Evolutionary conservation across 53 echinoderm and acorn worm genomes (phyloP), one percentile per base, ranked within the genome.

Genomic region (Echinometra lucunter): DNA sequence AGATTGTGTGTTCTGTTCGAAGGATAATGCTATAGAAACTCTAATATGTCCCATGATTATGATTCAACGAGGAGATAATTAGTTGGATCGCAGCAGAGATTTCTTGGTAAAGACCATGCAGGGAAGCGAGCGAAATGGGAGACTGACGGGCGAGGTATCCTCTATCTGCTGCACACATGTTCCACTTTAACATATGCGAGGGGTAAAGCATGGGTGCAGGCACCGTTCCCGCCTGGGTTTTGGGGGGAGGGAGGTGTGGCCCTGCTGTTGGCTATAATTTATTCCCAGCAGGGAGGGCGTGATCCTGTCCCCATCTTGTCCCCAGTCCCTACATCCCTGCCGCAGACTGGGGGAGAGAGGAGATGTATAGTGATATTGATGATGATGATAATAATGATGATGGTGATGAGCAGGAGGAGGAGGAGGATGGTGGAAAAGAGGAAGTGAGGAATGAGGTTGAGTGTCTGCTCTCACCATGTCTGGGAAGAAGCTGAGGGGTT

Each of bases 101-200:
- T 91, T 91, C 91, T 28, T 44, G 45, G 91, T 91, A 91, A 91
- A 67, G 45, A n/a, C 91, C 70, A 91, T n/a, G 91, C 91, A 45
- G 91, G 69, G 91, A 91, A 45, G 91, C 67, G 40, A 69, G 28
- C 69, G 27, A 66, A 66, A 69, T 23, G 66, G 88, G 88, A 49
- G 49, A 66, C 91, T 91, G 91, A 91, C 91, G 91, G 91, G 69
- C 45, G 63, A 60, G 91, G 21, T 60, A 60, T 60, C 57, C 45
- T 12, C 69, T 91, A 91, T 91, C 91, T 91, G 91, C 63, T 66
- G 40, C 25, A 66, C 91, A 91, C 45, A 91, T 91, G 91, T 91
- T 40, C 3, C 42, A 1, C 63, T 25, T 34, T 13, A 35, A 63
- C 90, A 75, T 75, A 40, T 37, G 75, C 67, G 8, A 15, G 38